Percentiles rank a stretch among this genome's conserved stretches.
Conservation (phyloP, 2,113 vertebrate genomes). For the Myrmophylax atrothorax region DNA sequence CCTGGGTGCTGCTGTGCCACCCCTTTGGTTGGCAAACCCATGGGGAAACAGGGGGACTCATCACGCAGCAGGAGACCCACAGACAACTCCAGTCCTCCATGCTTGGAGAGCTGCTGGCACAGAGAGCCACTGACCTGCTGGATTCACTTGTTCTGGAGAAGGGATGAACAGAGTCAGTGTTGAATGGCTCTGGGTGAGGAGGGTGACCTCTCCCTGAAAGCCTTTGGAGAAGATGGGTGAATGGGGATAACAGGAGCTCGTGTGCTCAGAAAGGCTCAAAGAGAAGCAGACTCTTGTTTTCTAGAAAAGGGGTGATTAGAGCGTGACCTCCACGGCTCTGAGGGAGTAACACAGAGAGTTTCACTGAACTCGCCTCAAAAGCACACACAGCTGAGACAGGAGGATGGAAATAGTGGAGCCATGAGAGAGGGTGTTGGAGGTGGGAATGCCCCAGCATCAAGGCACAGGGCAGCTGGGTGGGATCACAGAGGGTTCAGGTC, state of each 20-base stretch:
- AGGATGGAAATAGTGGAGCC: neutral
- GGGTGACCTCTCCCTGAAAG: neutral
- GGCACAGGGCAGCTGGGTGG: accelerated
- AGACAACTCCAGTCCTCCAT: neutral
- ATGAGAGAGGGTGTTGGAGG: accelerated
- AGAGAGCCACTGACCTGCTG: accelerated
- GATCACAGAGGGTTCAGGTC: accelerated
- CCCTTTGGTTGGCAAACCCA: neutral
- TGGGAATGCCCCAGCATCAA: neutral
- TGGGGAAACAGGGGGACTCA: accelerated
- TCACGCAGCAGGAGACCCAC: neutral
- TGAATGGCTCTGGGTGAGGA: neutral
- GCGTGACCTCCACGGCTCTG: neutral
- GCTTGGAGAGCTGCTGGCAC: neutral
- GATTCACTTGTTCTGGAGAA: accelerated
- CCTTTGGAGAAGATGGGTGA: conserved; percentile 1
- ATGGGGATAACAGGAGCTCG: neutral
- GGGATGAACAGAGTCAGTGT: neutral
- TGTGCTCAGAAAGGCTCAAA: conserved; percentile 9
- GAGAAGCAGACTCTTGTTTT: neutral
- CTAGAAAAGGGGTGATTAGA: neutral
- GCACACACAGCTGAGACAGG: accelerated
- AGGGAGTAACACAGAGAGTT: neutral
- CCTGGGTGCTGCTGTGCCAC: neutral
- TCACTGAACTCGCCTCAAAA: neutral